A percentile compares a stretch with the other conserved stretches of the same genome.
Evolutionary conservation across 1,140 invertebrate genomes (phyloP).

Genomic region (Drosophila ambigua): DNA sequence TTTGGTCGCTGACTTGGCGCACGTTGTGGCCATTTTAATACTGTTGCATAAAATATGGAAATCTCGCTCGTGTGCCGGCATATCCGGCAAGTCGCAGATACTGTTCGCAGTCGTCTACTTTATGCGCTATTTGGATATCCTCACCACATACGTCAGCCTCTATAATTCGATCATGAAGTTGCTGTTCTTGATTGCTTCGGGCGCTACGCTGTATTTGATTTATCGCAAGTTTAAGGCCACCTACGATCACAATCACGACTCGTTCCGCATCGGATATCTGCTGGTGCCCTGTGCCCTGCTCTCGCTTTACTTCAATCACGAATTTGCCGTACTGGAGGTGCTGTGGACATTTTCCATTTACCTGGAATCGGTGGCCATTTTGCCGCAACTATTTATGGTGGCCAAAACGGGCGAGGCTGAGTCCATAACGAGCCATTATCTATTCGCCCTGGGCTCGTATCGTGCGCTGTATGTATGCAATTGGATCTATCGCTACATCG

Average conservation of each 20-base stretch:
- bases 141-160: slow-evolving; percentile 96
- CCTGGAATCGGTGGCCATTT: slow-evolving; percentile 98
- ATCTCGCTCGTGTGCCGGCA: slow-evolving; percentile 99
- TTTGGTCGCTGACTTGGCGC: slow-evolving; percentile 97
- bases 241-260: slow-evolving; percentile 99
- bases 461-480: slow-evolving; percentile 98
- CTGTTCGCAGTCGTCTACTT: slow-evolving; percentile 98
- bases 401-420: slow-evolving; percentile 99
- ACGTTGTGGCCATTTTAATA: slow-evolving; percentile 97
- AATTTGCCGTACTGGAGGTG: slow-evolving; percentile 96
- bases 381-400: slow-evolving; percentile 99
- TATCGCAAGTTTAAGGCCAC: slow-evolving; percentile 99
- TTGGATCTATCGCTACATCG: slow-evolving; percentile 99
- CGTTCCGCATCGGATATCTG: slow-evolving; percentile 98
- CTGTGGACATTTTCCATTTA: slow-evolving; percentile 99
- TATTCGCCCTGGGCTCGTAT: slow-evolving; percentile 99
- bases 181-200: slow-evolving; percentile 95
- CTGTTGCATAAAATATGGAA: slow-evolving; percentile 99
- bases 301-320: slow-evolving; percentile 97
- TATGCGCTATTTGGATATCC: slow-evolving; percentile 97
- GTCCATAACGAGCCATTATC: slow-evolving; percentile 99
- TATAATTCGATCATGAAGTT: slow-evolving; percentile 99
- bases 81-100: slow-evolving; percentile 99
- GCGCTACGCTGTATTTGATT: slow-evolving; percentile 97
- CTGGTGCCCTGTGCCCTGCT: slow-evolving; percentile 94